Evolutionary conservation across 2,888 invertebrate genomes (phyloP).

Genomic region (Blomia tropicalis): DNA sequence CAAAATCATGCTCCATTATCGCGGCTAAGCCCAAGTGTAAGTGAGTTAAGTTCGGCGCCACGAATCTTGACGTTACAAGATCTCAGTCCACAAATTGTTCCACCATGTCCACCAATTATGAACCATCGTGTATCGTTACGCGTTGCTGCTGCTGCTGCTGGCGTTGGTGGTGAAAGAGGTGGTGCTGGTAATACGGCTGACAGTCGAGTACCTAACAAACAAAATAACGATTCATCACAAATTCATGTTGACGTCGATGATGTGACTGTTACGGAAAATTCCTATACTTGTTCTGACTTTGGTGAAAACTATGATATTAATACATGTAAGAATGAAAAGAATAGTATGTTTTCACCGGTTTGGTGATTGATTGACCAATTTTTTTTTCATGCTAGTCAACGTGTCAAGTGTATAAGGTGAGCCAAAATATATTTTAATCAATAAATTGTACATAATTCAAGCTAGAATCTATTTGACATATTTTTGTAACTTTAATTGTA

Average conservation of each 20-base stretch:
- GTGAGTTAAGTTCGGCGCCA: slow-evolving; percentile 78
- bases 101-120: slow-evolving; percentile 18
- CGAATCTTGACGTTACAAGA: slow-evolving; percentile 80
- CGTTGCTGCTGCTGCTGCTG: not conserved
- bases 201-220: not conserved
- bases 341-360: too few species aligned
- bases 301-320: not conserved
- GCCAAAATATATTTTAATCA: too few species aligned
- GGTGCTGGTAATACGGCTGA: not conserved
- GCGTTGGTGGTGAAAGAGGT: too few species aligned
- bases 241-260: not conserved
- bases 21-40: slow-evolving; percentile 64
- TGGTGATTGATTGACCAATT: too few species aligned
- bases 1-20: slow-evolving; percentile 73
- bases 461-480: too few species aligned
- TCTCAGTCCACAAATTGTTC: slow-evolving; percentile 45
- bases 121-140: not conserved
- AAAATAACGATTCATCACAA: not conserved
- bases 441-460: too few species aligned
- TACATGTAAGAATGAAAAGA: slow-evolving; percentile 1
- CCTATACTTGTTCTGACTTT: not conserved
- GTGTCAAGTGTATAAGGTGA: too few species aligned
- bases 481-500: too few species aligned
- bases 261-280: not conserved
- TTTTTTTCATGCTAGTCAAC: too few species aligned